Evolutionary conservation across 2,113 vertebrate genomes (phyloP).

Genomic region (Leptodactylus fuscus): DNA sequence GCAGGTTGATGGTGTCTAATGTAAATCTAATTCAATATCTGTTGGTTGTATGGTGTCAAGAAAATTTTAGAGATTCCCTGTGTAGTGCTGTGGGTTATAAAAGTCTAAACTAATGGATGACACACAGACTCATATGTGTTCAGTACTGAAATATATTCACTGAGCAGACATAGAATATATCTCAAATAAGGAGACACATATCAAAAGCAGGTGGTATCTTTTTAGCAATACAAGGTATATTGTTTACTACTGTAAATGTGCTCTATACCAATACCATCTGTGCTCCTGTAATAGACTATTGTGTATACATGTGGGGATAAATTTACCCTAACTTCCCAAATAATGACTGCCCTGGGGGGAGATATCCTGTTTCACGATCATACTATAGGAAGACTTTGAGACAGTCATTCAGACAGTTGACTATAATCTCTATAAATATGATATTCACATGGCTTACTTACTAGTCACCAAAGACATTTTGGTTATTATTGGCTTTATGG

Average conservation of each 20-base stretch:
- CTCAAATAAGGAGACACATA: background rate
- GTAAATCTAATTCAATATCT: no score
- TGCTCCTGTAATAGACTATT: background rate
- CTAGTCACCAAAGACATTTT: background rate
- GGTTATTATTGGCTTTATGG: background rate
- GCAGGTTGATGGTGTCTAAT: no score
- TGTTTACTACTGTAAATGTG: background rate
- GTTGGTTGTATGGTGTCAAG: no score
- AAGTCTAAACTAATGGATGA: background rate
- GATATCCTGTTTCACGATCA: background rate
- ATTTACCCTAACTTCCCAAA: background rate
- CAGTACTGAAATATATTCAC: background rate
- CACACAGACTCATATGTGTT: background rate
- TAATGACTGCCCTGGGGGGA: background rate
- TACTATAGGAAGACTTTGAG: background rate
- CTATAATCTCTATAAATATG: background rate
- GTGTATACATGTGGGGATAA: background rate
- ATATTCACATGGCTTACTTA: background rate
- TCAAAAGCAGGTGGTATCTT: background rate
- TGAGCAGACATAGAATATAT: background rate
- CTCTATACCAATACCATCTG: conserved; percentile 3
- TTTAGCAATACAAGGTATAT: background rate
- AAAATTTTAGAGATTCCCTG: background rate
- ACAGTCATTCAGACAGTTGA: background rate
- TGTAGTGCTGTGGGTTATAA: background rate